A percentile compares a stretch with the other conserved stretches of the same genome.
These are phyloP conservation scores for Phataginus tetradactyla DNA, from an alignment of 2,797 vertebrate genomes.

Conservation along the genomic window DNA sequence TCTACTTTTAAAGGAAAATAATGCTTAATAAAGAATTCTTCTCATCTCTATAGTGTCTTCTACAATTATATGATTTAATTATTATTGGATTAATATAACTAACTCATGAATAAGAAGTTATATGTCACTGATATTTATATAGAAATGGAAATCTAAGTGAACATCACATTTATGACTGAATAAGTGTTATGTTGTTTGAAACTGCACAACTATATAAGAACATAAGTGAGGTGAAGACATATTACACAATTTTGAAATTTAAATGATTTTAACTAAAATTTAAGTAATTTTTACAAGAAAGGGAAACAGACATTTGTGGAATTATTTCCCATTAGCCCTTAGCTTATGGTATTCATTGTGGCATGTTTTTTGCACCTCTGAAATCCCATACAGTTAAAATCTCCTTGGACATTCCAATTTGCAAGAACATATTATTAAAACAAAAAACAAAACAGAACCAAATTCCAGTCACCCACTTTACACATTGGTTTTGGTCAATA, in stretches of 20 bases:
- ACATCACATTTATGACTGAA: neutral
- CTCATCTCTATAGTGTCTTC: neutral
- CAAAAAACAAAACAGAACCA: neutral
- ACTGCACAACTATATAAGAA: neutral
- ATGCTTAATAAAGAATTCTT: neutral
- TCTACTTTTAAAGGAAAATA: neutral
- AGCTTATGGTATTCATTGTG: neutral
- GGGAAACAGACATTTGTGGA: neutral
- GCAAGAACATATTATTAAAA: neutral
- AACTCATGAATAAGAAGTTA: neutral
- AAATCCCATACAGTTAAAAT: neutral
- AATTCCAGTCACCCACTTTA: neutral
- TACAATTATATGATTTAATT: neutral
- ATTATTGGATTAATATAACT: neutral
- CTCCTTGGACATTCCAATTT: neutral
- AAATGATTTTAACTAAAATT: neutral
- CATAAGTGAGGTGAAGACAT: neutral
- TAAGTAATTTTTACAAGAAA: neutral
- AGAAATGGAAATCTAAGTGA: neutral
- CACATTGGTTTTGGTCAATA: neutral
- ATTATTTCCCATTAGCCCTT: neutral
- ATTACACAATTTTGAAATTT: neutral
- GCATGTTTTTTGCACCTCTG: neutral
- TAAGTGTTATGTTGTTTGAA: neutral
- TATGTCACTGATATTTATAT: neutral